Evolutionary conservation across 2,888 invertebrate genomes (phyloP).

Genomic region (Nipponacmea schrenckii): DNA sequence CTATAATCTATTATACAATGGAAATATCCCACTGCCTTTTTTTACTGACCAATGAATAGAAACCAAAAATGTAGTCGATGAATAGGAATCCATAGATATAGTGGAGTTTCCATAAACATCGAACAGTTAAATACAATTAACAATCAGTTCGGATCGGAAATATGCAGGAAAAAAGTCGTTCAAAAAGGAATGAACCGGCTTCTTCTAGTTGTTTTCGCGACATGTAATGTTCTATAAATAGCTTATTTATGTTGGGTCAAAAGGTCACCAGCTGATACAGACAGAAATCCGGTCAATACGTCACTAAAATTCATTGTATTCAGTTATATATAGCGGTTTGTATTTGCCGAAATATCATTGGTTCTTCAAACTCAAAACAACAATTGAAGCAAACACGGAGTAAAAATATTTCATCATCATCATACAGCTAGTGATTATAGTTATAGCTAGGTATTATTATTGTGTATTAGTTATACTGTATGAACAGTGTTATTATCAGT

Average conservation of each 20-base stretch:
- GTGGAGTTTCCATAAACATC: too few species aligned
- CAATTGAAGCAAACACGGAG: not conserved
- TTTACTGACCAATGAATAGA: too few species aligned
- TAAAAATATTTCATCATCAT: conserved; percentile 1
- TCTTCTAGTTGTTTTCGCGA: too few species aligned
- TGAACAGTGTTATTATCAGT: not conserved
- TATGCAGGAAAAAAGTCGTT: too few species aligned
- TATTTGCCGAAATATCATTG: not conserved
- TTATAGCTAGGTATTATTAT: not conserved
- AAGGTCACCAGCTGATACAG: conserved; percentile 3
- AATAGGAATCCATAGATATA: too few species aligned
- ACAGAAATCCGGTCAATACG: not conserved
- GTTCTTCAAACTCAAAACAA: not conserved
- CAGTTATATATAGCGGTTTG: not conserved
- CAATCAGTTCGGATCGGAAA: too few species aligned
- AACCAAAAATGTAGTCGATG: too few species aligned
- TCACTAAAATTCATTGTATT: not conserved
- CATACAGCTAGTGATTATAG: not conserved
- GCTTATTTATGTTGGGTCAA: not conserved
- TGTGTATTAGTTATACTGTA: not conserved
- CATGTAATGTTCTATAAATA: not conserved
- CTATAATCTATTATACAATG: too few species aligned
- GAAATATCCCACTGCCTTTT: too few species aligned
- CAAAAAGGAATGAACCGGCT: too few species aligned
- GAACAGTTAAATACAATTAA: too few species aligned